These are phyloP conservation scores for Dunckerocampus dactyliophorus DNA, from an alignment of 2,113 vertebrate species.

Conservation along the genomic window DNA sequence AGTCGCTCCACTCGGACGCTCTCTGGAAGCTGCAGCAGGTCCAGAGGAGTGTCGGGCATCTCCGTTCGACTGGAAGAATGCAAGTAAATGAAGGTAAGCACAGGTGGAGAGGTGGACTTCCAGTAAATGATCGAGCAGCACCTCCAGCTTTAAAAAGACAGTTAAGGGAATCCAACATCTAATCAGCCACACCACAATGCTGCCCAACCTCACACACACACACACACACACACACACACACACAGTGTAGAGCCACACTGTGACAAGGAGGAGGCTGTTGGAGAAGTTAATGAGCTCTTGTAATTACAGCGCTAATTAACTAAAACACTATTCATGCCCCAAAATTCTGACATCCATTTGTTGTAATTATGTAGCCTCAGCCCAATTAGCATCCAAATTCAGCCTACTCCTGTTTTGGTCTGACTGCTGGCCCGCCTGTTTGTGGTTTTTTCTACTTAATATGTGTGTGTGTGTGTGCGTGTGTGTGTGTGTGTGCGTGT, in stretches of 20 bases:
- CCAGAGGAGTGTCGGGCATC: slow-evolving; percentile 76
- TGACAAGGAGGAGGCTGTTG: slow-evolving; percentile 67
- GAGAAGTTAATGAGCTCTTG: slow-evolving; percentile 80
- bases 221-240: slow-evolving; percentile 25
- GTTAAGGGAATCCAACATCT: slow-evolving; percentile 63
- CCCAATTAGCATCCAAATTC: slow-evolving; percentile 79
- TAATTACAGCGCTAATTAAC: slow-evolving; percentile 85
- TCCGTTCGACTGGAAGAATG: slow-evolving; percentile 73
- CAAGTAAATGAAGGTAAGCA: slow-evolving; percentile 17
- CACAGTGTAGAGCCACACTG: slow-evolving; percentile 56
- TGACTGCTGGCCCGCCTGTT: slow-evolving; percentile 39
- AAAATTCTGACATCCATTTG: slow-evolving; percentile 84
- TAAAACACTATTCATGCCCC: slow-evolving; percentile 83
- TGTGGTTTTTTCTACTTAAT: slow-evolving; percentile 10
- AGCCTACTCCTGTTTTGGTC: slow-evolving; percentile 70
- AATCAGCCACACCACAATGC: slow-evolving; percentile 56
- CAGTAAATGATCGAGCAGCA: slow-evolving; percentile 49
- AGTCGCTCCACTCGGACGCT: slow-evolving; percentile 65
- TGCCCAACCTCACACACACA: slow-evolving; percentile 29
- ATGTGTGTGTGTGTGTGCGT: slow-evolving; percentile 17
- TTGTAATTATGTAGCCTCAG: slow-evolving; percentile 78
- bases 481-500: slow-evolving; percentile 18
- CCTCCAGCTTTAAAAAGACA: slow-evolving; percentile 38
- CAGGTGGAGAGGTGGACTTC: slow-evolving; percentile 19
- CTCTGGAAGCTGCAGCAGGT: slow-evolving; percentile 81